Conservation (phyloP, 1,140 invertebrate species). For the Aphaenogaster floridana region DNA sequence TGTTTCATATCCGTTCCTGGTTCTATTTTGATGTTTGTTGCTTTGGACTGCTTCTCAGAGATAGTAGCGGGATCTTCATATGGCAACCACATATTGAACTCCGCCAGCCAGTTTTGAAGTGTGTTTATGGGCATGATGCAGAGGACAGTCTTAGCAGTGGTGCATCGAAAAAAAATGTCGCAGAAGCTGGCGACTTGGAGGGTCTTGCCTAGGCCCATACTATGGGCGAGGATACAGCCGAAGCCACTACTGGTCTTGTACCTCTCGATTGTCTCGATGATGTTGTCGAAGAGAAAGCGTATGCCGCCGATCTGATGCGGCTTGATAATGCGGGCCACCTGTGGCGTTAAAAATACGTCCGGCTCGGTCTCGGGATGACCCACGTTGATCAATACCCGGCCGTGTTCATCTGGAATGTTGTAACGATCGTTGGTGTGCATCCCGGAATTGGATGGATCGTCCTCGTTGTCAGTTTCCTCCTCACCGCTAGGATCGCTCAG, state of each 20-base stretch:
- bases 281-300: slow-evolving; percentile 98
- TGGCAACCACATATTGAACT: slow-evolving; percentile 99
- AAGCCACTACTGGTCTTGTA: slow-evolving; percentile 97
- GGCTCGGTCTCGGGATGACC: slow-evolving; percentile 97
- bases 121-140: slow-evolving; percentile 99
- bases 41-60: slow-evolving; percentile 73
- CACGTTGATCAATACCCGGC: slow-evolving; percentile 97
- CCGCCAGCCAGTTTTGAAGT: slow-evolving; percentile 98
- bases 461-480: slow-evolving; percentile 89
- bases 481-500: slow-evolving; percentile 90
- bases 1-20: slow-evolving; percentile 73
- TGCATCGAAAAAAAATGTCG: slow-evolving; percentile 97
- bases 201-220: slow-evolving; percentile 99
- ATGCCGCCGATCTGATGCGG: slow-evolving; percentile 99
- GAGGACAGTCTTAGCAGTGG: slow-evolving; percentile 95
- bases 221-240: slow-evolving; percentile 99
- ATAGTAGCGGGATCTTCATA: slow-evolving; percentile 82
- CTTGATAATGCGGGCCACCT: slow-evolving; percentile 97
- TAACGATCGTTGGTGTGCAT: slow-evolving; percentile 96
- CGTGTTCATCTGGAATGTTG: slow-evolving; percentile 96
- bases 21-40: slow-evolving; percentile 74
- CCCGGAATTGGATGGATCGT: slow-evolving; percentile 90
- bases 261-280: slow-evolving; percentile 96
- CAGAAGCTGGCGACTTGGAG: slow-evolving; percentile 98
- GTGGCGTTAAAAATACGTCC: slow-evolving; percentile 97